Base-by-base conservation (phyloP, 2,113 vertebrate genomes). In the Perca schrenkii region DNA sequence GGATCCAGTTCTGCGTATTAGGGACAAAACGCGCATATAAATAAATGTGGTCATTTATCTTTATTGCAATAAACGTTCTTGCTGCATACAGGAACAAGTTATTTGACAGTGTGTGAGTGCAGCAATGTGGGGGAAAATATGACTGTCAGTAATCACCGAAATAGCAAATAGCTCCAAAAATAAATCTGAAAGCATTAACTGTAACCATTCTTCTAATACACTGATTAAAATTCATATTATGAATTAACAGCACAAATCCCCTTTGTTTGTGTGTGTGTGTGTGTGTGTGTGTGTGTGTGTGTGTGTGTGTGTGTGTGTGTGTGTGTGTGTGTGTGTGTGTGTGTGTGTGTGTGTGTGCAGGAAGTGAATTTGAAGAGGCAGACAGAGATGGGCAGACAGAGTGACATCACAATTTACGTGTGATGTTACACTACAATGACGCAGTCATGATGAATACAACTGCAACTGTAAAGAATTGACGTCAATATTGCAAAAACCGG, bases 391-490 rank as follows among this genome's bases (percentile, higher is more conserved):
- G 67, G 56, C 74, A 67, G 82, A 58, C 82, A 80, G 74, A 46
- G 69, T 93, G 89, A 92, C 88, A 88, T 92, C 92, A 92, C 68
- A 76, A 77, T 76, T 69, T 83, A 88, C 86, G 87, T 88, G 46
- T 52, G 78, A 81, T 50, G 47, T 90, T 91, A 81, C 88, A 89
- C 72, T 86, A 43, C 69, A 78, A 69, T 91, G 93, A 94, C 93
- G 91, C 89, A 90, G 65, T 60, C 57, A 6, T 71, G 77, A 88
- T 61, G 65, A 77, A 62, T 66, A 66, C 88, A 85, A 81, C 85
- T 61, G 86, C 69, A 77, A 46, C 77, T 86, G 71, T 78, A 58
- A 86, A 28, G 40, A 70, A 11, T 43, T 66, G 40, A 43, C 76
- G 79, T 75, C 68, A 67, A 7, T 19, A 61, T 82, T 28, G 69